Evolutionary conservation across 2,888 invertebrate genomes (phyloP).

Genomic region (Tyria jacobaeae): DNA sequence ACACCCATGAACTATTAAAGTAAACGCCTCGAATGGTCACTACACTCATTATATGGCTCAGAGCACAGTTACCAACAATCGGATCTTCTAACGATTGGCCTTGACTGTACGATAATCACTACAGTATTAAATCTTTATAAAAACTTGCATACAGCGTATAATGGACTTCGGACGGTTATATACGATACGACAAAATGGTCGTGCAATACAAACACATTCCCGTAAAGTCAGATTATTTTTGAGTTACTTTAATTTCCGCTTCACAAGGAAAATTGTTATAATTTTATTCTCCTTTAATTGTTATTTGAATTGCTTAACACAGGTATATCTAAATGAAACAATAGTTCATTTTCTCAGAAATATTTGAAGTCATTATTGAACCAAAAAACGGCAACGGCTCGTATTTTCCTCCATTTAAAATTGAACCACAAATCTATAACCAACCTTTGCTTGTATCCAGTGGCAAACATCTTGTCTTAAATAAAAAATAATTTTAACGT

Average conservation of each 20-base stretch:
- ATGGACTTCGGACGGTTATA: conserved; percentile 40
- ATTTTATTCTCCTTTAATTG: too few relatives aligned
- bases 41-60: conserved; percentile 25
- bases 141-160: conserved; percentile 39
- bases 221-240: conserved; percentile 20
- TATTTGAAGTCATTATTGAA: too few relatives aligned
- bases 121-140: conserved; percentile 36
- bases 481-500: too few relatives aligned
- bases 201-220: conserved; percentile 33
- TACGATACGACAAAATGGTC: conserved; percentile 28
- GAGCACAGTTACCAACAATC: conserved; percentile 36
- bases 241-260: not conserved
- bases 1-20: conserved; percentile 36
- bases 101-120: conserved; percentile 41
- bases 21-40: conserved; percentile 27
- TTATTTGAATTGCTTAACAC: too few relatives aligned
- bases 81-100: conserved; percentile 47
- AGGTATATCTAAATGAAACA: too few relatives aligned
- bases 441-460: too few relatives aligned
- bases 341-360: too few relatives aligned
- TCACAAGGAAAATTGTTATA: too few relatives aligned
- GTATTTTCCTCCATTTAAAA: too few relatives aligned
- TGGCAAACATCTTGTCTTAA: too few relatives aligned
- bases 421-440: too few relatives aligned
- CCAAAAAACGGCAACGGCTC: too few relatives aligned